These are phyloP conservation scores for Amazona guildingii DNA, from an alignment of 2,113 vertebrate genomes.

Conservation along the genomic window DNA sequence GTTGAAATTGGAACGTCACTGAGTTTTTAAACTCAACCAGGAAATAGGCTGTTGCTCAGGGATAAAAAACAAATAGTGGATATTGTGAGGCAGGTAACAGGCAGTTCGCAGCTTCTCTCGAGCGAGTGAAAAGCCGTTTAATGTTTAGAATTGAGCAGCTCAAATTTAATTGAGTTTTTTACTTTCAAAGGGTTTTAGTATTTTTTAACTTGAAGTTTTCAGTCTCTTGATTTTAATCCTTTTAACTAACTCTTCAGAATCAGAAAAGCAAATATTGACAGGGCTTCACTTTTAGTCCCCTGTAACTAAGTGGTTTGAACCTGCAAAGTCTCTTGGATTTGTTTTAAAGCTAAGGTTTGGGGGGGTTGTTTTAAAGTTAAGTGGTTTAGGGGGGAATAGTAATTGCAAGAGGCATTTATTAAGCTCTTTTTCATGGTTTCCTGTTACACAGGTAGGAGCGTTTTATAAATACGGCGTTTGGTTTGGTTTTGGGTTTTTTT, in stretches of 20 bases:
- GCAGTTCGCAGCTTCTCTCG: conserved; percentile 4
- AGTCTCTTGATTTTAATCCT: conserved; percentile 13
- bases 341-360: neutral
- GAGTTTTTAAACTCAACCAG: conserved; percentile 80
- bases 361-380: neutral
- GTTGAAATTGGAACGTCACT: conserved; percentile 78
- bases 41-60: conserved; percentile 79
- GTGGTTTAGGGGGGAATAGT: neutral
- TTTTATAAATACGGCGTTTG: neutral
- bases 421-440: neutral
- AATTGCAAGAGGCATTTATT: neutral
- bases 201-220: neutral
- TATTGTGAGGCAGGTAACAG: conserved; percentile 37
- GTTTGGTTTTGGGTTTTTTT: neutral
- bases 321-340: neutral
- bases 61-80: conserved; percentile 57
- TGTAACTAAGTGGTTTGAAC: neutral
- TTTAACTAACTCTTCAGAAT: neutral
- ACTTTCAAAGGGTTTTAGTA: neutral
- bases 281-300: neutral
- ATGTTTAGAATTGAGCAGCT: neutral
- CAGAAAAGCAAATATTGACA: conserved; percentile 13
- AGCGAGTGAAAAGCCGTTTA: neutral
- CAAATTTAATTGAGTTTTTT: neutral
- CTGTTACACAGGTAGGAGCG: neutral